Conservation (phyloP, 2,797 vertebrate species). For the Bovichtus diacanthus region DNA sequence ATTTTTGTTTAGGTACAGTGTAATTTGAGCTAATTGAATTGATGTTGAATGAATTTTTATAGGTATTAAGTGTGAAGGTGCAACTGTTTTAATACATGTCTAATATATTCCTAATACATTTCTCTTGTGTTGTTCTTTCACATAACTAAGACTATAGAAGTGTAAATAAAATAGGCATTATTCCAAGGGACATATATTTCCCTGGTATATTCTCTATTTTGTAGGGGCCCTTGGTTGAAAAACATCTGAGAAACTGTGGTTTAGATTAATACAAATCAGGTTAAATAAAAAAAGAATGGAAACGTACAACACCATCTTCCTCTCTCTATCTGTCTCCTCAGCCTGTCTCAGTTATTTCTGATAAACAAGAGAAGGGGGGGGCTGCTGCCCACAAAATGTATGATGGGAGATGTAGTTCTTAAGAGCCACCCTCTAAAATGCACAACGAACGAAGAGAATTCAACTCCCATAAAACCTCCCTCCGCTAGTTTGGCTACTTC, state of each 20-base stretch:
- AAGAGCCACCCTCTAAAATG: accelerated
- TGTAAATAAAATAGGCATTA: too few relatives aligned
- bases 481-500: slow-evolving; percentile 8
- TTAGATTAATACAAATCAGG: background rate
- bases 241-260: background rate
- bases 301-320: slow-evolving; percentile 7
- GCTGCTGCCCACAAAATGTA: slow-evolving; percentile 26
- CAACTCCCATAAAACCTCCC: slow-evolving; percentile 65
- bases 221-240: too few relatives aligned
- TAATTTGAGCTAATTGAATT: too few relatives aligned
- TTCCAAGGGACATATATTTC: too few relatives aligned
- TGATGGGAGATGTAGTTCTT: slow-evolving; percentile 75
- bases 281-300: slow-evolving; percentile 2
- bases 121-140: too few relatives aligned
- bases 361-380: slow-evolving; percentile 80
- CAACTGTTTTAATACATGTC: too few relatives aligned
- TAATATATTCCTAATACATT: too few relatives aligned
- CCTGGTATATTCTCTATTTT: too few relatives aligned
- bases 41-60: too few relatives aligned
- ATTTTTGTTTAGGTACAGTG: too few relatives aligned
- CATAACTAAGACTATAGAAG: too few relatives aligned
- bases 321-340: slow-evolving; percentile 15
- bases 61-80: too few relatives aligned
- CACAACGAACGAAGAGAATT: slow-evolving; percentile 6
- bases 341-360: slow-evolving; percentile 57